These are phyloP conservation scores for Gadus macrocephalus DNA, from an alignment of 2,113 vertebrate genomes.

Conservation along the genomic window DNA sequence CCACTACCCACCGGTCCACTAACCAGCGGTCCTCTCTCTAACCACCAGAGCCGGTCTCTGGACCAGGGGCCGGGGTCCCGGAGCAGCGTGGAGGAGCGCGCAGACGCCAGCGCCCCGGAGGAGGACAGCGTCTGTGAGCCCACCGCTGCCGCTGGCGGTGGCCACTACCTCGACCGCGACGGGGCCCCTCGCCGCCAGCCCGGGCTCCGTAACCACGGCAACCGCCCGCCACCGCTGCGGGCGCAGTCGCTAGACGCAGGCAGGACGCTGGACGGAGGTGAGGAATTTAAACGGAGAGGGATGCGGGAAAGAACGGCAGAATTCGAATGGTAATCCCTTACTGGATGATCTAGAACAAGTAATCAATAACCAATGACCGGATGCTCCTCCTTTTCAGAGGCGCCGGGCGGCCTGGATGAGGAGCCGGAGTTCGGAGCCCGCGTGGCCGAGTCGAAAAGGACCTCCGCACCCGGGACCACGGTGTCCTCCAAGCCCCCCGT, in stretches of 20 bases:
- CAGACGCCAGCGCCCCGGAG: constrained; percentile 35
- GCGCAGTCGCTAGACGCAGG: constrained; percentile 42
- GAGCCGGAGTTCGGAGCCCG: constrained; percentile 23
- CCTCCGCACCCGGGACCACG: constrained; percentile 22
- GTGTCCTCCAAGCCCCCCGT: constrained; percentile 38
- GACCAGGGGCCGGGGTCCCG: constrained; percentile 55
- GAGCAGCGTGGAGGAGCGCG: constrained; percentile 45
- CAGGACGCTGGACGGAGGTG: constrained; percentile 50
- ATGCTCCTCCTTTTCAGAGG: constrained; percentile 18
- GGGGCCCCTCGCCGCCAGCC: constrained; percentile 12
- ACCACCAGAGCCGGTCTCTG: constrained; percentile 40
- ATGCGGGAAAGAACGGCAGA: too few species aligned
- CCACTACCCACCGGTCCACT: too few species aligned
- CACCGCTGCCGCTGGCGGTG: constrained; percentile 46
- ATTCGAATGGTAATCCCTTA: too few species aligned
- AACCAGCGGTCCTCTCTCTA: too few species aligned
- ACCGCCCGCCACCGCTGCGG: constrained; percentile 42
- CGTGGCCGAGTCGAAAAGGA: constrained; percentile 56
- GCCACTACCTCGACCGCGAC: constrained; percentile 19
- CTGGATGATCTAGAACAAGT: too few species aligned
- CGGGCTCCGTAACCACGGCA: constrained; percentile 45
- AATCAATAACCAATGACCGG: too few species aligned
- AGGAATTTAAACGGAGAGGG: constrained; percentile 21
- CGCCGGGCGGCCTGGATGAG: neutral
- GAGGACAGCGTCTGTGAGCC: constrained; percentile 59